Evolutionary conservation across 2,797 vertebrate genomes (phyloP).

Genomic region (Acanthiza pusilla): DNA sequence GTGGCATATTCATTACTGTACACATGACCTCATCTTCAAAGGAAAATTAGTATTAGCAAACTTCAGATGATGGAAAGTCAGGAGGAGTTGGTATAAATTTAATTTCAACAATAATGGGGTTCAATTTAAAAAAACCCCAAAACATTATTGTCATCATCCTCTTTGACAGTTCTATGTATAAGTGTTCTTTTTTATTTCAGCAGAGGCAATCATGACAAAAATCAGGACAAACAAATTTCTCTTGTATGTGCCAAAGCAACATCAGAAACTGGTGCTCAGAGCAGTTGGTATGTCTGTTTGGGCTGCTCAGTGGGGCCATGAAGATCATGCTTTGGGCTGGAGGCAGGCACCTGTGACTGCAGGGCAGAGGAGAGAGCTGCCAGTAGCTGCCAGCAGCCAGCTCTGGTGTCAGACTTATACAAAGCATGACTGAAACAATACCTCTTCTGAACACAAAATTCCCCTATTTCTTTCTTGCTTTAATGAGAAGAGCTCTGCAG

Average conservation of each 20-base stretch:
- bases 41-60: neutral
- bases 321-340: neutral
- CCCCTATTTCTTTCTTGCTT: neutral
- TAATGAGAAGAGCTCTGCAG: neutral
- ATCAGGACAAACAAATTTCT: neutral
- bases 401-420: neutral
- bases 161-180: neutral
- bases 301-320: neutral
- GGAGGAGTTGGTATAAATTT: neutral
- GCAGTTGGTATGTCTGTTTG: neutral
- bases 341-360: neutral
- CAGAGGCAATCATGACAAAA: neutral
- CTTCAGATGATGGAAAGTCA: neutral
- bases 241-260: neutral
- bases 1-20: neutral
- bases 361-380: neutral
- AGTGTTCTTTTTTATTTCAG: neutral
- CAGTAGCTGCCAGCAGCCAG: neutral
- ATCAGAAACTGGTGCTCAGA: neutral
- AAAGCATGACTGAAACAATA: neutral
- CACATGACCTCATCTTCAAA: neutral
- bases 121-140: neutral
- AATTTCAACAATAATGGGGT: neutral
- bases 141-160: fast-evolving
- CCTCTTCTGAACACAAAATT: neutral